Conservation (phyloP, 2,797 vertebrate species). For the Sebastes vulpes region DNA sequence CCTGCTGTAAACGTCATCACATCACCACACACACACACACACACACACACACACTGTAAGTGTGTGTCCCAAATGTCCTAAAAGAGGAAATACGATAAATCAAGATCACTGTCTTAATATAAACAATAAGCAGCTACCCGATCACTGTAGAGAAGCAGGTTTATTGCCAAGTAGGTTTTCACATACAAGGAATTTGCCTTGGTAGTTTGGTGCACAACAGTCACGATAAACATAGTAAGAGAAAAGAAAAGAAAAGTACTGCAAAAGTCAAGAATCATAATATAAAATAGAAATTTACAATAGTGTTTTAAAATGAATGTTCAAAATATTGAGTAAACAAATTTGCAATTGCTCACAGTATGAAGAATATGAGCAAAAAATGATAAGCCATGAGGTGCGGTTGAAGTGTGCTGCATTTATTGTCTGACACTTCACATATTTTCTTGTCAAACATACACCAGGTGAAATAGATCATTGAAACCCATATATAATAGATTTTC, state of each 20-base stretch:
- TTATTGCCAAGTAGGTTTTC: background rate
- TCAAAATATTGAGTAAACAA: background rate
- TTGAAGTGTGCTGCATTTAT: background rate
- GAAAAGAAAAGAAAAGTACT: background rate
- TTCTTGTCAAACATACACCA: background rate
- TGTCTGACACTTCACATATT: background rate
- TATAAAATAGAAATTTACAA: background rate
- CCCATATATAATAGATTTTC: conserved; percentile 10
- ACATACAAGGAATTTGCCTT: background rate
- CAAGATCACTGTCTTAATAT: background rate
- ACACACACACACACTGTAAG: background rate
- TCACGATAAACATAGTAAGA: background rate
- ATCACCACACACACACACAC: conserved; percentile 1
- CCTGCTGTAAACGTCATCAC: conserved; percentile 73
- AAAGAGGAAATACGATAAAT: background rate
- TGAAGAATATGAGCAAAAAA: background rate
- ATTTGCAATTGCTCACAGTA: background rate
- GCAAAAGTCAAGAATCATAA: background rate
- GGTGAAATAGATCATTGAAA: conserved; percentile 2
- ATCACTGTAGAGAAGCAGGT: background rate
- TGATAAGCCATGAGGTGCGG: background rate
- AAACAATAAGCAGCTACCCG: background rate
- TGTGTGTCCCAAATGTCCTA: background rate
- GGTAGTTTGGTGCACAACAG: background rate
- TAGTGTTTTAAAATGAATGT: background rate